These are phyloP conservation scores for Plectropomus leopardus DNA, from an alignment of 2,113 vertebrate species.

Conservation along the genomic window DNA sequence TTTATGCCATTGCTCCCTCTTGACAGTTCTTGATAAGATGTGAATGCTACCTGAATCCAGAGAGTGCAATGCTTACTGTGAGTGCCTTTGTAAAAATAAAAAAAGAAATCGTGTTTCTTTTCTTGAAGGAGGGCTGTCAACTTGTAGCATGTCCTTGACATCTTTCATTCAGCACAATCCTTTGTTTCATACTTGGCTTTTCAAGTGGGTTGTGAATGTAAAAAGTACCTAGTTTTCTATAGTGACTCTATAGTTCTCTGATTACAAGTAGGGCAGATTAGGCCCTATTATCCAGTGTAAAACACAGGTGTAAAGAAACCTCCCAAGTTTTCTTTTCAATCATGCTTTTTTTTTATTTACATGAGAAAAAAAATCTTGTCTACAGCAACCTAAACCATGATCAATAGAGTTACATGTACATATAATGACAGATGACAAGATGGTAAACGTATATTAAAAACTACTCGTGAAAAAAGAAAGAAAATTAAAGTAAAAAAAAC, in stretches of 20 bases:
- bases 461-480: too few relatives aligned
- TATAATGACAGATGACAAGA: too few relatives aligned
- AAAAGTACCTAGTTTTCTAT: background rate
- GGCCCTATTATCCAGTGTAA: background rate
- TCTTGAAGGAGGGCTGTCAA: constrained; percentile 20
- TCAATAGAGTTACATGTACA: too few relatives aligned
- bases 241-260: background rate
- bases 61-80: background rate
- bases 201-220: constrained; percentile 12
- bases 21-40: constrained; percentile 34
- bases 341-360: too few relatives aligned
- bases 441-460: too few relatives aligned
- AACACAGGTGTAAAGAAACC: background rate
- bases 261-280: background rate
- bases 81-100: constrained; percentile 21
- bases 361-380: too few relatives aligned
- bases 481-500: too few relatives aligned
- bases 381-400: too few relatives aligned
- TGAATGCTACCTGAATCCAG: constrained; percentile 24
- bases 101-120: constrained; percentile 30
- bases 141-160: constrained; percentile 29
- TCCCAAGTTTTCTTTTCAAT: too few relatives aligned
- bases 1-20: constrained; percentile 29
- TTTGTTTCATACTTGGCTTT: background rate
- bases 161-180: constrained; percentile 9